These are phyloP conservation scores for Brevipalpus yothersi DNA, from an alignment of 1,140 invertebrate species.

Conservation along the genomic window DNA sequence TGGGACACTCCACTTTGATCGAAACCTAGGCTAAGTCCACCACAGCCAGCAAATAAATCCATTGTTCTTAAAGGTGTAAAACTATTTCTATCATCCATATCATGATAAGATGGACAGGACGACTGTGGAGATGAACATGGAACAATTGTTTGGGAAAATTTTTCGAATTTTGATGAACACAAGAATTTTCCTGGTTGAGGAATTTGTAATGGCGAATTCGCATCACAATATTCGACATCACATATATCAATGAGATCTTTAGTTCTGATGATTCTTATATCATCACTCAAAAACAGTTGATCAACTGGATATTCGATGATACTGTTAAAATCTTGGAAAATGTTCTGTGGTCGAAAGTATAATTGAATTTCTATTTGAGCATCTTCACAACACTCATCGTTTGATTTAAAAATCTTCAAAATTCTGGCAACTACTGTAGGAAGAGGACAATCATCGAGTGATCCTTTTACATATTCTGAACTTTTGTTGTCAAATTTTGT, in stretches of 20 bases:
- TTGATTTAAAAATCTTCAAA: conserved; percentile 24
- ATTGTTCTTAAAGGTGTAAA: conserved; percentile 24
- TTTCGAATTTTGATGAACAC: background rate
- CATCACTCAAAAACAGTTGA: conserved; percentile 46
- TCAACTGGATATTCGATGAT: conserved; percentile 31
- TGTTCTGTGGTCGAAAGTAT: conserved; percentile 34
- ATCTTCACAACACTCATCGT: conserved; percentile 24
- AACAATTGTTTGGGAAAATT: no score
- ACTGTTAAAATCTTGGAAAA: background rate
- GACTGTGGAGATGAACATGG: no score
- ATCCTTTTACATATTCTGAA: conserved; percentile 37
- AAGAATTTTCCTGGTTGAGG: background rate
- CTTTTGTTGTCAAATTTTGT: conserved; percentile 10
- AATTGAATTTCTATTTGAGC: conserved; percentile 39
- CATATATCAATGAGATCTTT: background rate
- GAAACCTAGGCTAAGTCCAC: conserved; percentile 33
- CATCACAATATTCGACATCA: background rate
- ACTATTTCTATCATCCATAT: no score
- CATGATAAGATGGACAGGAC: no score
- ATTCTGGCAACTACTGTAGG: conserved; percentile 48
- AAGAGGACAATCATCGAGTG: conserved; percentile 41
- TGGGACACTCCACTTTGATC: conserved; percentile 40
- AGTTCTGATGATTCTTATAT: conserved; percentile 17
- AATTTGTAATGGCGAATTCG: no score
- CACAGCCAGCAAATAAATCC: conserved; percentile 74